Evolutionary conservation across 2,888 invertebrate species (phyloP).

Genomic region (Drosophila nigritarsus): DNA sequence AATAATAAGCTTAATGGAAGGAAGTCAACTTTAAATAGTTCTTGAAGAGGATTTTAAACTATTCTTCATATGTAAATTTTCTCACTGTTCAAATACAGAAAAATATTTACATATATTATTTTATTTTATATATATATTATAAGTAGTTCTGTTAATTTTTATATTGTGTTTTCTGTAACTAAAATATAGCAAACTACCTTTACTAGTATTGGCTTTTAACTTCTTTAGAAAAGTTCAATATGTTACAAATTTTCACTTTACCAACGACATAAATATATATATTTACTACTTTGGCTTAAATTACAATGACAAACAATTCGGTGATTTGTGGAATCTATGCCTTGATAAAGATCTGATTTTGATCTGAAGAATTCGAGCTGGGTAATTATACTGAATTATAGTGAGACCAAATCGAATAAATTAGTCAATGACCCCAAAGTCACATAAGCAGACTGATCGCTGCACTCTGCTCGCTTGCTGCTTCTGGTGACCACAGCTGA

Average conservation of each 20-base stretch:
- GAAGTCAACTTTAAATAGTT: background rate
- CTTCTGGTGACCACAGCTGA: conserved; percentile 86
- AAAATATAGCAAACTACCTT: background rate
- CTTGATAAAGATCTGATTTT: background rate
- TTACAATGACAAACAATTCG: background rate
- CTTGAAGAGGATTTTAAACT: background rate
- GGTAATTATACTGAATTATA: conserved; percentile 10
- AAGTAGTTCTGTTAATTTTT: no score
- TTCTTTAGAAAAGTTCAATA: background rate
- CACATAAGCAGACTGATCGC: background rate
- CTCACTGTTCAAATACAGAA: background rate
- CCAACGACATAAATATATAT: background rate
- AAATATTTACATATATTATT: background rate
- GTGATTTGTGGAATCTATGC: background rate
- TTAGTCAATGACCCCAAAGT: conserved; percentile 26
- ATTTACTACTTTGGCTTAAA: background rate
- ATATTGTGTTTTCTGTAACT: background rate
- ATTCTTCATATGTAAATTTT: background rate
- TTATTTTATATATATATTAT: no score
- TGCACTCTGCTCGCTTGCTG: conserved; percentile 2
- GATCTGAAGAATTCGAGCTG: background rate
- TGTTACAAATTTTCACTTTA: background rate
- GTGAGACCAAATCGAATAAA: conserved; percentile 23
- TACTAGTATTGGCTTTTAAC: background rate
- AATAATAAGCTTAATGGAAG: background rate